phyloP scores from a whole-genome alignment of 2,113 vertebrate genomes.

The Phrynosoma platyrhinos region DNA sequence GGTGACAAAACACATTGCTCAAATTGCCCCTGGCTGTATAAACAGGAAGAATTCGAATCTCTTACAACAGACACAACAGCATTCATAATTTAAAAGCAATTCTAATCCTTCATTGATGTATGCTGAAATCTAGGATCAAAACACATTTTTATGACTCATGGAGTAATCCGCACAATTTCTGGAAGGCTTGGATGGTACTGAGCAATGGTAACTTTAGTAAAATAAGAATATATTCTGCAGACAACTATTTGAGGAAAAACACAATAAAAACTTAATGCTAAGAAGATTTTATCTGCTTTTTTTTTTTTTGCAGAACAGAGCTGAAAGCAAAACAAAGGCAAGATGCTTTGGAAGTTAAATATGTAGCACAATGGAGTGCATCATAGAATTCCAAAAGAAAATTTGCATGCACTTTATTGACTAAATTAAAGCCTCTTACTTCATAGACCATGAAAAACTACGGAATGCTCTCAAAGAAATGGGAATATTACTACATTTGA shows the following conservation, averaged over 20 bases:
- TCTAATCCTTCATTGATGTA: conserved; percentile 34
- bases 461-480: no score
- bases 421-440: no score
- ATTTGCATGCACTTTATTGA: no score
- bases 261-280: not conserved
- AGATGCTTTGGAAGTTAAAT: not conserved
- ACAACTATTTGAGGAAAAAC: not conserved
- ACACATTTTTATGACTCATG: conserved; percentile 9
- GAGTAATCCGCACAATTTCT: conserved; percentile 12
- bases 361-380: no score
- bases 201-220: conserved; percentile 4
- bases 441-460: no score
- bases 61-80: conserved; percentile 50
- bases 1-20: conserved; percentile 78
- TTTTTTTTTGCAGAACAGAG: conserved; percentile 6
- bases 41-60: conserved; percentile 74
- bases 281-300: not conserved
- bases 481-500: no score
- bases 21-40: conserved; percentile 77
- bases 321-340: not conserved
- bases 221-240: not conserved
- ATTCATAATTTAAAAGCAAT: conserved; percentile 53
- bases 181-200: conserved; percentile 6
- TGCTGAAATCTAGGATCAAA: conserved; percentile 39
- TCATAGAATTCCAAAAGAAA: no score